phyloP scores from a whole-genome alignment of 1,140 invertebrate genomes.

The Paralvinella palmiformis region DNA sequence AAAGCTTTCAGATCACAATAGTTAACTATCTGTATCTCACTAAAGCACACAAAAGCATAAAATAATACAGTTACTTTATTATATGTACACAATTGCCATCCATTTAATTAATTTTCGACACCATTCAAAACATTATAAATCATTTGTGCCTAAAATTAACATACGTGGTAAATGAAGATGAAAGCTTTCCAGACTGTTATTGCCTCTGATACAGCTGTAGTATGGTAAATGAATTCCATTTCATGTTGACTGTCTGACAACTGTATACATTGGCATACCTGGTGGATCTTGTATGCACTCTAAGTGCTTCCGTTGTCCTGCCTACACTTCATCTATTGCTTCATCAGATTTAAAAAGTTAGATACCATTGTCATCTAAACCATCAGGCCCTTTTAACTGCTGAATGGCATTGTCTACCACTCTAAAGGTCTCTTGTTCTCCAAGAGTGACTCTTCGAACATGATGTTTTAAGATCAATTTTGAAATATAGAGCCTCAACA shows the following conservation, averaged over 20 bases:
- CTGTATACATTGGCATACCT: slow-evolving; percentile 24
- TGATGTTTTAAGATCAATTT: slow-evolving; percentile 9
- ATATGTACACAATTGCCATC: too few relatives aligned
- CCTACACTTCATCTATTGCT: slow-evolving; percentile 23
- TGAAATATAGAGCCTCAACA: not conserved
- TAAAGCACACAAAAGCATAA: too few relatives aligned
- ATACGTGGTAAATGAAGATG: slow-evolving; percentile 25
- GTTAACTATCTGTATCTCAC: too few relatives aligned
- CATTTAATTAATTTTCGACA: too few relatives aligned
- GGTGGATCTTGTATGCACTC: slow-evolving; percentile 28
- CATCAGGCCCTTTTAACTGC: slow-evolving; percentile 6
- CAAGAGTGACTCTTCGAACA: slow-evolving; percentile 24
- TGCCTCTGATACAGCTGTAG: slow-evolving; percentile 20
- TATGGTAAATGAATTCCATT: slow-evolving; percentile 12
- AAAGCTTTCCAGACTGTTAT: slow-evolving; percentile 24
- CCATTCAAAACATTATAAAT: not conserved
- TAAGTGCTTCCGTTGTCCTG: slow-evolving; percentile 23
- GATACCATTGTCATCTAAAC: slow-evolving; percentile 25
- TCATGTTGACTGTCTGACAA: slow-evolving; percentile 19
- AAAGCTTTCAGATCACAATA: too few relatives aligned
- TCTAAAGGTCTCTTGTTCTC: slow-evolving; percentile 14
- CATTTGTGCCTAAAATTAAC: not conserved
- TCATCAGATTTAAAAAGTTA: slow-evolving; percentile 21
- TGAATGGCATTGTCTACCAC: slow-evolving; percentile 19
- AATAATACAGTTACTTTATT: too few relatives aligned